These are phyloP conservation scores for Synodontis membranacea DNA, from an alignment of 2,113 vertebrate species.

Conservation along the genomic window DNA sequence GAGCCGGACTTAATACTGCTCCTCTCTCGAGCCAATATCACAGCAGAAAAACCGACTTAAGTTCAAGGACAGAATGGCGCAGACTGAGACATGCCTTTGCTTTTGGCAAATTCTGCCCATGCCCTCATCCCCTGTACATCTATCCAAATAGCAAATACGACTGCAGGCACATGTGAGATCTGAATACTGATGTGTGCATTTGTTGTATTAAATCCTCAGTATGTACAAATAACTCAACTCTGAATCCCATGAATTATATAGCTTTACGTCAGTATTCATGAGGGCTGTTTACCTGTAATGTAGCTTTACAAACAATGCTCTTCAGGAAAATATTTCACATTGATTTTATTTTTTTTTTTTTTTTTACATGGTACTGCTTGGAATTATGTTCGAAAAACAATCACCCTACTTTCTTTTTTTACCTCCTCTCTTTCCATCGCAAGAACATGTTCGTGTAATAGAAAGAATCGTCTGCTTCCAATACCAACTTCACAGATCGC, in stretches of 20 bases:
- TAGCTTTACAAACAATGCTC: not conserved
- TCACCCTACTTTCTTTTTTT: not conserved
- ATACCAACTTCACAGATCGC: no score
- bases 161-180: not conserved
- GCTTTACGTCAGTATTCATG: not conserved
- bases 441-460: not conserved
- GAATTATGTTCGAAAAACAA: not conserved
- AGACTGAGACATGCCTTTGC: not conserved
- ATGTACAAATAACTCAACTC: not conserved
- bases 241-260: not conserved
- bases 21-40: not conserved
- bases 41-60: conserved; percentile 12
- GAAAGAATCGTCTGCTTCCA: not conserved
- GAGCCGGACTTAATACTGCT: not conserved
- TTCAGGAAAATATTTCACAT: not conserved
- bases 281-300: not conserved
- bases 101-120: conserved; percentile 19
- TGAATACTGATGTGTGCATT: not conserved
- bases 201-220: not conserved
- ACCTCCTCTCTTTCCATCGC: not conserved
- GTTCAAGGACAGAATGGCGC: conserved; percentile 5
- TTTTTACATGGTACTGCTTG: not conserved
- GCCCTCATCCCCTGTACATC: not conserved
- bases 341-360: no score
- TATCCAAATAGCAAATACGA: not conserved